Conservation (phyloP, 2,113 vertebrate species). For the Callocephalon fimbriatum region DNA sequence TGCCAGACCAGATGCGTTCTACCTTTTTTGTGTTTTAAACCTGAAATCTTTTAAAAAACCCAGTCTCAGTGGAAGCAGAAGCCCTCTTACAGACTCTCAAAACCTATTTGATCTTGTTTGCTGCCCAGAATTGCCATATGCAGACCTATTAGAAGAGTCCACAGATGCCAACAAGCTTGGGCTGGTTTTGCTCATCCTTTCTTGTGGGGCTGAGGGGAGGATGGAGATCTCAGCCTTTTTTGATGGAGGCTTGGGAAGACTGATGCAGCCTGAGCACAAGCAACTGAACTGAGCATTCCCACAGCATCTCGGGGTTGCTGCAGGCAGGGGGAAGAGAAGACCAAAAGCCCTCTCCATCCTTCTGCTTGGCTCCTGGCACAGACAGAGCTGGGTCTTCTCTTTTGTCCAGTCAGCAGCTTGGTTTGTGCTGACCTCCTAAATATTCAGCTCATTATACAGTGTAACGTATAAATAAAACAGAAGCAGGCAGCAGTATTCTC, state of each 20-base stretch:
- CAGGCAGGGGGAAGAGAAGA: not conserved
- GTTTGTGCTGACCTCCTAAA: slow-evolving; percentile 76
- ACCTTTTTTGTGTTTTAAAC: not conserved
- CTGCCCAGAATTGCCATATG: not conserved
- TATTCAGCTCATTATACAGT: slow-evolving; percentile 70
- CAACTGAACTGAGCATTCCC: not conserved
- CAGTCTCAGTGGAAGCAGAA: not conserved
- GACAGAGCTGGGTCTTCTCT: slow-evolving; percentile 24
- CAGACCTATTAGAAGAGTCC: not conserved
- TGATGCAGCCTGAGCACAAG: not conserved
- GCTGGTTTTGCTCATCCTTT: not conserved
- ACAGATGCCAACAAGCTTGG: fast-evolving
- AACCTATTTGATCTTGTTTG: not conserved
- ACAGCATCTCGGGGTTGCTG: not conserved
- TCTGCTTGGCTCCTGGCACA: not conserved
- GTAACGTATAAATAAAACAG: slow-evolving; percentile 69
- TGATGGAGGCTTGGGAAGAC: not conserved
- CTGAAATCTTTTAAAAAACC: not conserved
- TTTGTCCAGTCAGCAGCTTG: slow-evolving; percentile 69
- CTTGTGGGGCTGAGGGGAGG: not conserved
- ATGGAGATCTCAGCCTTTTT: not conserved
- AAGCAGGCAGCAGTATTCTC: slow-evolving; percentile 67
- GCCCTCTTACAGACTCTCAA: not conserved
- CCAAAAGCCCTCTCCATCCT: not conserved
- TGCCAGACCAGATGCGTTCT: not conserved